phyloP scores from a whole-genome alignment of 2,888 invertebrate genomes.

The Neoaliturus tenellus region DNA sequence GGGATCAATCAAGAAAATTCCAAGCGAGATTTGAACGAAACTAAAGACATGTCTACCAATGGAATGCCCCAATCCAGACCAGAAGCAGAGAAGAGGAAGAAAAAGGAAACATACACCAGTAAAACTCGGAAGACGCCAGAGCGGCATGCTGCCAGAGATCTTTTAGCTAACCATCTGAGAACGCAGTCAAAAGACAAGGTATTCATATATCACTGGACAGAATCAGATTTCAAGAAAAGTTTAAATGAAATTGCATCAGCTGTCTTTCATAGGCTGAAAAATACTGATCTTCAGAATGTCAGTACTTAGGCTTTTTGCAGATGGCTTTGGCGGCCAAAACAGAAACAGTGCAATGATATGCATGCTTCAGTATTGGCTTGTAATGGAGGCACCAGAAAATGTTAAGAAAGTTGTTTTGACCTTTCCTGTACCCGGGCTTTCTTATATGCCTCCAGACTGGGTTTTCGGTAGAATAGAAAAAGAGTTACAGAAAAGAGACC shows the following conservation, averaged over 20 bases:
- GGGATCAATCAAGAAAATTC: no score
- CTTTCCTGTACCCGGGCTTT: conserved; percentile 68
- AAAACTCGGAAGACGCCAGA: no score
- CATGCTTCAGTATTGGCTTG: conserved; percentile 66
- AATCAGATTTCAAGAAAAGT: background rate
- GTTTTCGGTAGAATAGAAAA: conserved; percentile 66
- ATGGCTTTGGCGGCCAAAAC: no score
- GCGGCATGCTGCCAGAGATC: no score
- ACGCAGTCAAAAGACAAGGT: conserved; percentile 16
- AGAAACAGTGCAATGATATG: conserved; percentile 68
- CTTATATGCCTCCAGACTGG: conserved; percentile 66
- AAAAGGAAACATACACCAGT: no score
- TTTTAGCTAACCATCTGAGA: no score
- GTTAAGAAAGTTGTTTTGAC: conserved; percentile 62
- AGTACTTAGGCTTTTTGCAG: conserved; percentile 47
- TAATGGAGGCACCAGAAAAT: conserved; percentile 49
- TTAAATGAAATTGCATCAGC: conserved; percentile 33
- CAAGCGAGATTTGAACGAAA: no score
- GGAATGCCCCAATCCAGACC: no score
- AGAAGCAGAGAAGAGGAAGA: no score
- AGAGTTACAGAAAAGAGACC: conserved; percentile 64
- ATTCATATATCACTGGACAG: background rate
- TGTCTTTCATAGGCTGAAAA: conserved; percentile 5
- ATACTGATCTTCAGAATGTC: background rate
- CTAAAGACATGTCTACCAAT: no score